phyloP scores from a whole-genome alignment of 2,888 invertebrate genomes.

The Lycophotia porphyrea region DNA sequence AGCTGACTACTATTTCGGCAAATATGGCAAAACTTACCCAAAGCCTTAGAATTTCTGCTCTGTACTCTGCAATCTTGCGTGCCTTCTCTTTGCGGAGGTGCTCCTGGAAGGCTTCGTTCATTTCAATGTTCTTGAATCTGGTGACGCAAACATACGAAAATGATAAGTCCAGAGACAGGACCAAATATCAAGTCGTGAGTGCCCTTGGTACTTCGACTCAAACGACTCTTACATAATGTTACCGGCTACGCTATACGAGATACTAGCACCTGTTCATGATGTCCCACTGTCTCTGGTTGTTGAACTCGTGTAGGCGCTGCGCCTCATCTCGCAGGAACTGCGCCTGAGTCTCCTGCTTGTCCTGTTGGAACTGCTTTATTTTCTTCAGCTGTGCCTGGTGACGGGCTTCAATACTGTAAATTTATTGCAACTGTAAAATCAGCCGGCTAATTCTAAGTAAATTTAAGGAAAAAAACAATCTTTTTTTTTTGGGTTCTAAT shows the following conservation, averaged over 20 bases:
- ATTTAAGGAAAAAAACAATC: neutral
- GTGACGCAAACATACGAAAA: neutral
- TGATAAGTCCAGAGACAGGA: neutral
- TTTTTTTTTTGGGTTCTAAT: no score
- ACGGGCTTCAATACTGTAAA: constrained; percentile 79
- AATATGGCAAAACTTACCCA: constrained; percentile 79
- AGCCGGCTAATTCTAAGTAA: neutral
- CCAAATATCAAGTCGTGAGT: neutral
- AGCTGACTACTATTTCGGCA: neutral
- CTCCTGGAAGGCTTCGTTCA: constrained; percentile 84
- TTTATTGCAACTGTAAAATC: neutral
- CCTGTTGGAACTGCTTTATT: constrained; percentile 70
- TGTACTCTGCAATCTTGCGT: constrained; percentile 82
- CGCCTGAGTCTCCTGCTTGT: constrained; percentile 74
- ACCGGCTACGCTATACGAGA: neutral
- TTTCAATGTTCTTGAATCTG: constrained; percentile 89
- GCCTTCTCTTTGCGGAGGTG: constrained; percentile 79
- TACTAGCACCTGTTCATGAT: constrained; percentile 86
- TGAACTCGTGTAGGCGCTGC: constrained; percentile 73
- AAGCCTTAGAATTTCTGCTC: constrained; percentile 84
- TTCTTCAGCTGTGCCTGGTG: constrained; percentile 74
- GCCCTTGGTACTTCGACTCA: neutral
- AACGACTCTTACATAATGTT: neutral
- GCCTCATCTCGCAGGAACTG: constrained; percentile 78
- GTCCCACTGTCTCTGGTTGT: constrained; percentile 88